Conservation (phyloP, 37 sponge, comb jelly and placozoan species). For the Aplysina aerophoba region DNA sequence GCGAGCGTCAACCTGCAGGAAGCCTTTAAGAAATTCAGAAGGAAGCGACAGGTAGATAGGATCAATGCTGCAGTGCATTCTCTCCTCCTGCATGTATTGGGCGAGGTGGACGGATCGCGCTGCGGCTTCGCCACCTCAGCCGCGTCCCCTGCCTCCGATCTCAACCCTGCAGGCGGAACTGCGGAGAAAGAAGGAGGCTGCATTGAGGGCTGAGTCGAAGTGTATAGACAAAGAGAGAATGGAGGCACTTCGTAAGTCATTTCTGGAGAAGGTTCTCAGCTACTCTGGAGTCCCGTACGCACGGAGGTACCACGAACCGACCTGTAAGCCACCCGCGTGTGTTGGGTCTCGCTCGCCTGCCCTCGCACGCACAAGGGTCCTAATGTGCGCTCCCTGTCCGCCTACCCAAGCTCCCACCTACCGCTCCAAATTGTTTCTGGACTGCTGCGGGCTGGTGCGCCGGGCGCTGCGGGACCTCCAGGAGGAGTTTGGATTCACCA, state of each 20-base stretch:
- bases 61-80: background rate
- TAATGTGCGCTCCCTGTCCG: background rate
- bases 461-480: conserved; percentile 66
- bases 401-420: conserved; percentile 54
- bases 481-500: conserved; percentile 73
- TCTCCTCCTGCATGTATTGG: too few relatives aligned
- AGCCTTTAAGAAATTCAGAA: conserved; percentile 49
- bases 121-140: background rate
- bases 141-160: background rate
- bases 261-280: conserved; percentile 52
- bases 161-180: conserved; percentile 33
- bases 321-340: conserved; percentile 31
- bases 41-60: conserved; percentile 40
- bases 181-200: background rate
- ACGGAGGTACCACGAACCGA: conserved; percentile 67
- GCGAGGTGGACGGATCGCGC: too few relatives aligned
- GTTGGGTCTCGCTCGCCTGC: background rate
- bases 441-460: conserved; percentile 87
- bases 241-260: conserved; percentile 55
- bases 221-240: conserved; percentile 26
- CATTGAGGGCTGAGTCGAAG: background rate
- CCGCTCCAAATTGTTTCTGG: conserved; percentile 69
- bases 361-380: background rate
- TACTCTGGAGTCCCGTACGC: conserved; percentile 86
- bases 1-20: conserved; percentile 49